Base-by-base conservation (phyloP, 2,797 vertebrate genomes). In the Bucorvus abyssinicus region DNA sequence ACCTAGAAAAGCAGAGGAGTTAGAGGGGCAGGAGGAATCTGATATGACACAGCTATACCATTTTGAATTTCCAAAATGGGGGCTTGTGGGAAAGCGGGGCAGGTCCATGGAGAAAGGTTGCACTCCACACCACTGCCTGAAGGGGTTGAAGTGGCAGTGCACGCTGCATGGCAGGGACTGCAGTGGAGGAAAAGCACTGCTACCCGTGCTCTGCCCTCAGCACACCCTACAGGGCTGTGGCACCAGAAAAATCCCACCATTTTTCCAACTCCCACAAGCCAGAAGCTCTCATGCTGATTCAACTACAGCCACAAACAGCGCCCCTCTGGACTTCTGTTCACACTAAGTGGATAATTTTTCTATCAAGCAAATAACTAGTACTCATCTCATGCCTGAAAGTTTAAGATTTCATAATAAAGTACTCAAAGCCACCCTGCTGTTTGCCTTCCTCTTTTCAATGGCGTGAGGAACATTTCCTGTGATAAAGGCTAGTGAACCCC, bases 171-270 rank as follows among this genome's bases (percentile, higher is more conserved):
- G 36, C 24, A 59, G 26, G 20, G 30, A 42, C 27, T 23, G 15
- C 16, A 27, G 2, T 19, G 12, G 5, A 12, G 9, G 19, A 44
- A 29, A 4, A 60, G 30, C 34, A 19, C 14, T 42, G 57, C 38
- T 40, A 23, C 2, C 14, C 13, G 6, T 0, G 1, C 30, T 67
- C 1, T 0, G 29, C 12, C 3, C 10, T 7, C 44, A 10, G 1
- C 8, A 30, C 6, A 4, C 38, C 8, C 13, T 19, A 7, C 7
- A 34, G 23, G 20, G 22, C 59, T 1, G 0, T 5, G n/a, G 22
- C 26, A n/a, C 18, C 21, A 19, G 12, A 6, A 12, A 16, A 70
- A 92, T 44, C 38, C 27, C 65, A 34, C 10, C 0, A 0, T 16
- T 84, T 55, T 36, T 75, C 52, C 19, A 17, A 1, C 23, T 71